These are phyloP conservation scores for Cryptus armator DNA, from an alignment of 2,888 invertebrate genomes.

Conservation along the genomic window DNA sequence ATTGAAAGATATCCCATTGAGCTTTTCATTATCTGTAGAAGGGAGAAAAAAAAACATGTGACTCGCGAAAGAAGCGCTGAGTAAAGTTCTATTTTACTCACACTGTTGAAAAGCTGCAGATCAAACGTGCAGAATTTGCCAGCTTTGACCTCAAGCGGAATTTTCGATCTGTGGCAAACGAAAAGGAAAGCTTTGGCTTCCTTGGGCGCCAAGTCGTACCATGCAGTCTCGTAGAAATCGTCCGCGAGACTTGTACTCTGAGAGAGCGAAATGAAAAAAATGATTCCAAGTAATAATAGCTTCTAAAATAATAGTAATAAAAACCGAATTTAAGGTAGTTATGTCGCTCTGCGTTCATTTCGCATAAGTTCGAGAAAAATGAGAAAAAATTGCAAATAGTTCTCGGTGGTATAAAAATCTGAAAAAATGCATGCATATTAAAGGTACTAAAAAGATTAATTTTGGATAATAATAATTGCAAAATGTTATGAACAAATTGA, in stretches of 20 bases:
- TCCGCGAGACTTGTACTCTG: constrained; percentile 54
- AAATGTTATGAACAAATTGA: too few species aligned
- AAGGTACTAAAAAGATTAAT: too few species aligned
- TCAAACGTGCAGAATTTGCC: constrained; percentile 66
- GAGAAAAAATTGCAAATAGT: too few species aligned
- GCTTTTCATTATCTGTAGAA: constrained; percentile 49
- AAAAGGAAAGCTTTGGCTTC: constrained; percentile 57
- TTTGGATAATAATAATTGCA: too few species aligned
- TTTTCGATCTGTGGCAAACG: constrained; percentile 47
- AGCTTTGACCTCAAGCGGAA: constrained; percentile 63
- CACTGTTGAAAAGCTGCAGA: constrained; percentile 56
- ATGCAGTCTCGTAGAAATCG: constrained; percentile 60
- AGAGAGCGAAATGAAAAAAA: neutral
- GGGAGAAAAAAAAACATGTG: neutral
- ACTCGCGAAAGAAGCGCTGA: neutral
- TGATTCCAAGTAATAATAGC: neutral
- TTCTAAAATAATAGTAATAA: too few species aligned
- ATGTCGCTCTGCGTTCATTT: too few species aligned
- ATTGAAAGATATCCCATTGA: constrained; percentile 63
- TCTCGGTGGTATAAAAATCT: too few species aligned
- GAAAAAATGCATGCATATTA: too few species aligned
- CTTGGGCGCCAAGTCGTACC: constrained; percentile 58
- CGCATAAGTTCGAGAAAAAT: too few species aligned
- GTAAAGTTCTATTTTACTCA: constrained; percentile 12
- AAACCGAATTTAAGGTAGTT: too few species aligned